Evolutionary conservation across 1,140 invertebrate genomes (phyloP), one percentile per base, ranked within the genome.

Genomic region (Myzus persicae): DNA sequence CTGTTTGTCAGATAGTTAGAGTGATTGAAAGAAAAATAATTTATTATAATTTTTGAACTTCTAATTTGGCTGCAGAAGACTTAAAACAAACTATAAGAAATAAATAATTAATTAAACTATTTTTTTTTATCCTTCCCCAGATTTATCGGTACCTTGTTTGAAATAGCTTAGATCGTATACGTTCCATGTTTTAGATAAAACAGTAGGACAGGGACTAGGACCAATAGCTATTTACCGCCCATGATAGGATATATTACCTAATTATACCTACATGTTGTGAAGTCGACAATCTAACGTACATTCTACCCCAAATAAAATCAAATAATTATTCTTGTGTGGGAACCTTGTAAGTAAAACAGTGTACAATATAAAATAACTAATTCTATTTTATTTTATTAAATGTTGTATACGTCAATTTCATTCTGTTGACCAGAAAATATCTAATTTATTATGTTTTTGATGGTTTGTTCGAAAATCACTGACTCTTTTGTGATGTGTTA

Each of bases 101-200:
- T 76, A 76, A 76, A 76, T 76, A 76, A 76, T 76, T 76, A 8
- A 76, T 76, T 76, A 18, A 18, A 20, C 31, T 20, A n/a, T n/a
- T n/a, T 76, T 67, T 67, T 67, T 67, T 76, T 5, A n/a, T n/a
- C 59, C 14, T 67, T n/a, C n/a, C 5, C 31, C 59, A n/a, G 4
- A 76, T 76, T n/a, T 36, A 76, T 76, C 36, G 31, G n/a, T 18
- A 14, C n/a, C n/a, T 76, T 76, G 59, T 76, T n/a, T 76, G 1
- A n/a, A 18, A n/a, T 76, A 67, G 59, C 31, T 67, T 67, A 67
- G 20, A 67, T n/a, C 59, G 59, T 67, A n/a, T n/a, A 67, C 59
- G 31, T 67, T 67, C 59, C 59, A n/a, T 76, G 59, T 76, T 76
- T 76, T 76, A n/a, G 59, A n/a, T 76, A 76, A 76, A 76, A 76